Evolutionary conservation across 35 echinoderm and acorn worm genomes (phyloP).

Genomic region (Heliocidaris tuberculata): DNA sequence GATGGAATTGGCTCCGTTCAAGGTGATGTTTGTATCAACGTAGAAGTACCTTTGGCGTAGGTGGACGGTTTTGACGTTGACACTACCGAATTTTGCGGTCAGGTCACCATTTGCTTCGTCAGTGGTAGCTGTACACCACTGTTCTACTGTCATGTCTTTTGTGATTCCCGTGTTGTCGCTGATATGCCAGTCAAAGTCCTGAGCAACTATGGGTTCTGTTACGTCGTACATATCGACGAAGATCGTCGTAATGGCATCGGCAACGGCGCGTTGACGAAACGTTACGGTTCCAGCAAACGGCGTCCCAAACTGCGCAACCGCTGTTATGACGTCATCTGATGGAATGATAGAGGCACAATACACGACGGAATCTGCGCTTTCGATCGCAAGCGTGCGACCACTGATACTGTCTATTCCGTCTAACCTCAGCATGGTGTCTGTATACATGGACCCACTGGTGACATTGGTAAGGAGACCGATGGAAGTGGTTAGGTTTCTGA

Average conservation of each 20-base stretch:
- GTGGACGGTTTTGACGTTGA: conserved; percentile 58
- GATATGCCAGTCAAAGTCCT: conserved; percentile 66
- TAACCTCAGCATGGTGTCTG: conserved; percentile 35
- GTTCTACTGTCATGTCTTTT: conserved; percentile 54
- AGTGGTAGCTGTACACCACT: conserved; percentile 55
- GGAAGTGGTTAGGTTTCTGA: conserved; percentile 34
- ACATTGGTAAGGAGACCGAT: conserved; percentile 48
- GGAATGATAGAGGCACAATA: conserved; percentile 71
- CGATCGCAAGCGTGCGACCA: conserved; percentile 69
- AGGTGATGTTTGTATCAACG: conserved; percentile 71
- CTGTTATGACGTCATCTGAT: conserved; percentile 64
- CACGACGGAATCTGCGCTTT: background rate
- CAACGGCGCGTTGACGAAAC: conserved; percentile 58
- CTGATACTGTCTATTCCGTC: conserved; percentile 53
- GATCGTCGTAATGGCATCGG: conserved; percentile 58
- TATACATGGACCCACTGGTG: conserved; percentile 31
- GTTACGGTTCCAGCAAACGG: conserved; percentile 82
- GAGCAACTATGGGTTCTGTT: conserved; percentile 33
- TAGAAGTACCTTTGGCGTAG: conserved; percentile 53
- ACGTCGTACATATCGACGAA: conserved; percentile 72
- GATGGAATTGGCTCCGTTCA: conserved; percentile 59
- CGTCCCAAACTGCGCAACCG: conserved; percentile 65
- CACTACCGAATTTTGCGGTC: conserved; percentile 60
- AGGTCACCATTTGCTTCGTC: conserved; percentile 39
- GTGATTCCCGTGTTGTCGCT: conserved; percentile 49